phyloP scores from a whole-genome alignment of 1,140 invertebrate species.

The Mya arenaria region DNA sequence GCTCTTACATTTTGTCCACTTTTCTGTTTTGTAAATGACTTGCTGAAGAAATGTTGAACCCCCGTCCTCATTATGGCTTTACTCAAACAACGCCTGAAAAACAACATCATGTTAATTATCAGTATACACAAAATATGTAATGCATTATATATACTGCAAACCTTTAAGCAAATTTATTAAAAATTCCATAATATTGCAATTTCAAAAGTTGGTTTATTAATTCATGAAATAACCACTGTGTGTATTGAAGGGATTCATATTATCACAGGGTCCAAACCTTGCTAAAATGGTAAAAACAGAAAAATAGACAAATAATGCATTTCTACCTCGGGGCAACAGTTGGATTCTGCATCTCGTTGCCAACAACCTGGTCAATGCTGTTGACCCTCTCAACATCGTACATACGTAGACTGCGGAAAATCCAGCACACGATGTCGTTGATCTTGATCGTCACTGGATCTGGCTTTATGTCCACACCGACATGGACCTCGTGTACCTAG shows the following conservation, averaged over 20 bases:
- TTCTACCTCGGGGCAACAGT: slow-evolving; percentile 64
- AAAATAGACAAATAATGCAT: neutral
- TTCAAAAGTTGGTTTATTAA: neutral
- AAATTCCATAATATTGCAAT: neutral
- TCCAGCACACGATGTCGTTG: slow-evolving; percentile 80
- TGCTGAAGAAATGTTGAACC: slow-evolving; percentile 78
- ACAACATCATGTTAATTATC: slow-evolving; percentile 2
- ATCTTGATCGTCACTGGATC: slow-evolving; percentile 75
- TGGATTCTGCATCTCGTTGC: slow-evolving; percentile 57
- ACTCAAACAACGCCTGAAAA: slow-evolving; percentile 76
- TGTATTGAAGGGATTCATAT: neutral
- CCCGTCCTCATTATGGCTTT: slow-evolving; percentile 72
- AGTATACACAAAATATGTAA: slow-evolving; percentile 6
- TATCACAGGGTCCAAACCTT: neutral
- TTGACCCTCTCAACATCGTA: slow-evolving; percentile 71
- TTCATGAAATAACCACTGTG: neutral
- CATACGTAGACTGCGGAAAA: slow-evolving; percentile 68
- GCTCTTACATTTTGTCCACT: no score
- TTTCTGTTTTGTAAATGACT: slow-evolving; percentile 77
- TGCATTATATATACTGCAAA: neutral
- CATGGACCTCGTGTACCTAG: slow-evolving; percentile 78
- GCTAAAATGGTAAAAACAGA: neutral
- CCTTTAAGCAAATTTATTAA: neutral
- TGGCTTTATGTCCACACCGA: slow-evolving; percentile 71
- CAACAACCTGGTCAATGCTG: slow-evolving; percentile 70